Percentiles rank a stretch among this genome's conserved stretches.
These are phyloP conservation scores for Gulo gulo DNA, from an alignment of 2,113 vertebrate genomes.

Conservation along the genomic window DNA sequence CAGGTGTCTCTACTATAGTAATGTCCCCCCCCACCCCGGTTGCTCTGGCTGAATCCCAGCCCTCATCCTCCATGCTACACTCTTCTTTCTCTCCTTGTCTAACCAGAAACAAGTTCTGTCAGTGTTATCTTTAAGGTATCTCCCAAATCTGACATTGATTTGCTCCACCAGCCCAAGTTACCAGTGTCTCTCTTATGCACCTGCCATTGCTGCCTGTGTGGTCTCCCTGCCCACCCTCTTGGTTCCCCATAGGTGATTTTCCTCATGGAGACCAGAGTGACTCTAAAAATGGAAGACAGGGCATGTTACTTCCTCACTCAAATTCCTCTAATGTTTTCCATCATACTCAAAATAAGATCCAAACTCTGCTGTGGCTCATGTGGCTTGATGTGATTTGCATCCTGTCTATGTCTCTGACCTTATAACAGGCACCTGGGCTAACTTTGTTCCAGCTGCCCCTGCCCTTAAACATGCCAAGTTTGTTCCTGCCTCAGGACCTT, in stretches of 20 bases:
- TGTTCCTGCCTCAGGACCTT: neutral
- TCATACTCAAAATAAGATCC: neutral
- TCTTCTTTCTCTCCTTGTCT: neutral
- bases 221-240: neutral
- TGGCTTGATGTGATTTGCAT: neutral
- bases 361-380: neutral
- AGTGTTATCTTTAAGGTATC: neutral
- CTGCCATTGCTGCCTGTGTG: neutral
- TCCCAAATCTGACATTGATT: neutral
- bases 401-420: neutral
- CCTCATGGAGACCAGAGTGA: neutral
- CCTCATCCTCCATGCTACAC: neutral
- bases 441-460: neutral
- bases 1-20: neutral
- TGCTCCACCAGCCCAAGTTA: neutral
- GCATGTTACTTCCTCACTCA: neutral
- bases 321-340: neutral
- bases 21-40: neutral
- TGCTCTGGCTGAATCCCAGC: neutral
- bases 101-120: neutral
- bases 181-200: neutral
- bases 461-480: neutral
- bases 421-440: neutral
- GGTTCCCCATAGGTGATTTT: neutral
- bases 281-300: neutral